Evolutionary conservation across 2,113 vertebrate species (phyloP).

Genomic region (Progne subis): DNA sequence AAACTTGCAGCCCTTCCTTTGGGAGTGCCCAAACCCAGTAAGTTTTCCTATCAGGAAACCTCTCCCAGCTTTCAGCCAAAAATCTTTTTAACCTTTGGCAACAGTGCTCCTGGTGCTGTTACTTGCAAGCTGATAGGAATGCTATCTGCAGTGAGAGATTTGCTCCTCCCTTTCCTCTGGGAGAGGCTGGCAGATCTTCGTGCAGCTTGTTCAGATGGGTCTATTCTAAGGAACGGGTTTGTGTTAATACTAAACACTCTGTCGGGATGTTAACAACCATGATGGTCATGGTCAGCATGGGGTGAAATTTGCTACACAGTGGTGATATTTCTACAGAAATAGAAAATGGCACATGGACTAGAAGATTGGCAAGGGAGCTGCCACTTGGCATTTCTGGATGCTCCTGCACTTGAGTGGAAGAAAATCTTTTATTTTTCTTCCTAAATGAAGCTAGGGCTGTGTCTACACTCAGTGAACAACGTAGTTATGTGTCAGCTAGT

Average conservation of each 20-base stretch:
- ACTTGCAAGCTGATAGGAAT: not conserved
- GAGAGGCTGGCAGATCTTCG: not conserved
- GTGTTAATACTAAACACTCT: not conserved
- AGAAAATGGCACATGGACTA: not conserved
- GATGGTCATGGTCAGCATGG: not conserved
- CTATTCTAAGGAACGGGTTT: not conserved
- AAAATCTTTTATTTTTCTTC: not conserved
- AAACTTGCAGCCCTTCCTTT: slow-evolving; percentile 47
- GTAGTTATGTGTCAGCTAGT: not conserved
- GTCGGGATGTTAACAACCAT: rapidly evolving
- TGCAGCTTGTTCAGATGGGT: not conserved
- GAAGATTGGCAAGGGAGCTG: not conserved
- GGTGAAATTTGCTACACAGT: not conserved
- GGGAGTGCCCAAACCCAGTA: not conserved
- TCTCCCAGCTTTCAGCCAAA: slow-evolving; percentile 27
- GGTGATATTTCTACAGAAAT: not conserved
- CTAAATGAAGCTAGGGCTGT: not conserved
- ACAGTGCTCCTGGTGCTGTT: not conserved
- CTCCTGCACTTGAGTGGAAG: not conserved
- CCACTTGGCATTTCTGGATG: not conserved
- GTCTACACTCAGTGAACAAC: not conserved
- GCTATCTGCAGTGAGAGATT: not conserved
- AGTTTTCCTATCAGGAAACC: slow-evolving; percentile 61
- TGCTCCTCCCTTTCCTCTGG: slow-evolving; percentile 25
- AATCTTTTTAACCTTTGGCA: slow-evolving; percentile 18